Base-by-base conservation (phyloP, 2,113 vertebrate genomes). In the Ellobius talpinus region DNA sequence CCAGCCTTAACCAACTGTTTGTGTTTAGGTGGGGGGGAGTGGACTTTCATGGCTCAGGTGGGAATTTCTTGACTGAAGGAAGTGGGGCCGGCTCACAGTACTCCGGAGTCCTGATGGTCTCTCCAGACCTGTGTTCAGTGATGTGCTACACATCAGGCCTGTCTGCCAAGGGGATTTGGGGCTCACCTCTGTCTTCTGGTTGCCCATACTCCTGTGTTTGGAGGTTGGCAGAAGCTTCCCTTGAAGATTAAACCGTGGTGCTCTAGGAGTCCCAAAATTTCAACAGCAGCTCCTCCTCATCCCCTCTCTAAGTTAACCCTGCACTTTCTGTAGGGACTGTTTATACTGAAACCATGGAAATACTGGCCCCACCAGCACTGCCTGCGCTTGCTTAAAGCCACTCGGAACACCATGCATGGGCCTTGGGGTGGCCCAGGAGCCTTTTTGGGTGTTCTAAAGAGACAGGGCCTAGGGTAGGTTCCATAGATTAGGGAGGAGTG, bases 331-430 rank as follows among this genome's bases (percentile, higher is more conserved):
- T 2, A 50, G 13, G 33, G 29, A 52, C 7, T 8, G 8, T 45
- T 86, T 86, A 68, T 33, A 68, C 24, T 23, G 29, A 52, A n/a
- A 6, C 65, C 65, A 9, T 12, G 24, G 13, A 47, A 13, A 29
- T 7, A 2, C 16, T 3, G 4, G 39, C 3, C 7, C 17, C 36
- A 4, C 23, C 8, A 0, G 7, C 1, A 14, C 3, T 12, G 6
- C 12, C 17, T 52, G 7, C 1, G 31, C 0, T 3, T 0, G 13
- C 47, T 42, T 7, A 68, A 31, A 4, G 42, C 23, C 0, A 14
- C 17, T 19, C 1, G 17, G 68, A 33, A 3, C 14, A 10, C 63
- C 68, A 13, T 0, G 13, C 11, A 4, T 0, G 65, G n/a, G 7
- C 52, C n/a, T 47, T 0, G 58, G 31, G 7, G 16, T 5, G 29